A percentile compares a stretch with the other conserved stretches of the same genome.
phyloP scores from a whole-genome alignment of 2,797 vertebrate species.

The Arctocebus calabarensis region DNA sequence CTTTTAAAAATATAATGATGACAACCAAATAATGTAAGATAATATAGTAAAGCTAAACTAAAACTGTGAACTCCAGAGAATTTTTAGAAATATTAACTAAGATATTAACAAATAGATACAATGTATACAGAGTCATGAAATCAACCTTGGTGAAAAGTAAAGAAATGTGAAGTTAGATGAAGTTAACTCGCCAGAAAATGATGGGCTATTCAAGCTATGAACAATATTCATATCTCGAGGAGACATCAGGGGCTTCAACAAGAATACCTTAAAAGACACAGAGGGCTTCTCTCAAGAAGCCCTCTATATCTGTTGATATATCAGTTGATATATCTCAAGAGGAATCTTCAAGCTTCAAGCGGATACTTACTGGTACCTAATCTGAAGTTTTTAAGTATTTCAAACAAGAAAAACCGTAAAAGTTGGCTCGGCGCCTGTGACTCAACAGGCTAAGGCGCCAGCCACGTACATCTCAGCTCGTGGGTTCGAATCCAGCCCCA shows the following conservation, averaged over 20 bases:
- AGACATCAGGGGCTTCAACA: background rate
- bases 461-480: too few relatives aligned
- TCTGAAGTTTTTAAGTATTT: conserved; percentile 47
- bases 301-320: too few relatives aligned
- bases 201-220: background rate
- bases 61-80: conserved; percentile 37
- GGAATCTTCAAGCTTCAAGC: conserved; percentile 41
- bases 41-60: conserved; percentile 51
- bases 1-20: conserved; percentile 8
- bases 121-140: background rate
- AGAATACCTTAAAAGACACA: conserved; percentile 33
- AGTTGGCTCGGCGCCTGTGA: too few relatives aligned
- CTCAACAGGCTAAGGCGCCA: too few relatives aligned
- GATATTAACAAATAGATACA: conserved; percentile 19
- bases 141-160: conserved; percentile 5
- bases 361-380: background rate
- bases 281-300: background rate
- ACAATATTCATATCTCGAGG: background rate
- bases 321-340: too few relatives aligned
- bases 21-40: conserved; percentile 27
- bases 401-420: conserved; percentile 33
- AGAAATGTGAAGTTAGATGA: conserved; percentile 7
- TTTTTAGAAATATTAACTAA: background rate
- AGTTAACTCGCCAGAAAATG: conserved; percentile 28
- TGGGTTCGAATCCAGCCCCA: too few relatives aligned